Evolutionary conservation across 2,797 vertebrate genomes (phyloP), one percentile per base, ranked within the genome.

Genomic region (Eutrigla gurnardus): DNA sequence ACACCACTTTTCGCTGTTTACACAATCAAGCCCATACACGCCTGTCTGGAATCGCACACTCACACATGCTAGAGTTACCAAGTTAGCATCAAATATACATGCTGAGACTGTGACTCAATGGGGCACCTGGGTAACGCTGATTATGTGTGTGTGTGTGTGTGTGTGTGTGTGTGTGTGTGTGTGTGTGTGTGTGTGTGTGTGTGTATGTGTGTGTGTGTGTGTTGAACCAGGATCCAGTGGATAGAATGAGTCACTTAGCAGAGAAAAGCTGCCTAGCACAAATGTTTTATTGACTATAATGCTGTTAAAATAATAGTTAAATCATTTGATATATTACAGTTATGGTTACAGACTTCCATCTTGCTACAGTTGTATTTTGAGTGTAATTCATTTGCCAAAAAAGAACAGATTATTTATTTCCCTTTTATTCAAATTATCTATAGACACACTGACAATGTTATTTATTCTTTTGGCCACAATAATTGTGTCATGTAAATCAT

Each of bases 51-150:
- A 25, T 39, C 1, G 18, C 60, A 67, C 60, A 13, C 78, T 73
- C 76, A 77, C 65, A 75, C 69, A 49, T 82, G 61, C 85, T 93
- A 17, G 43, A 66, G 84, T 92, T 92, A 84, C 91, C 82, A 93
- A 66, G 84, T 92, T 92, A 84, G 90, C 82, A 93, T 93, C 2
- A 92, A 93, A 92, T 83, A 93, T 91, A 75, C 86, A 92, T 91
- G 85, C 53, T 36, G 55, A 50, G 73, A 40, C 62, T 43, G 6
- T 79, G 83, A 90, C 78, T 89, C 82, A 86, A 6, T 9, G 25
- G 17, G 59, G 40, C 72, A 79, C 57, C 78, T 82, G 75, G 57
- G 47, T 68, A 65, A 58, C 2, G 57, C 25, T 69, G 25, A 25
- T 25, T 25, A 25, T 25, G 25, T 25, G 25, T 25, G 25, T 25